These are phyloP conservation scores for Rhingia campestris DNA, from an alignment of 2,888 invertebrate species.

Conservation along the genomic window DNA sequence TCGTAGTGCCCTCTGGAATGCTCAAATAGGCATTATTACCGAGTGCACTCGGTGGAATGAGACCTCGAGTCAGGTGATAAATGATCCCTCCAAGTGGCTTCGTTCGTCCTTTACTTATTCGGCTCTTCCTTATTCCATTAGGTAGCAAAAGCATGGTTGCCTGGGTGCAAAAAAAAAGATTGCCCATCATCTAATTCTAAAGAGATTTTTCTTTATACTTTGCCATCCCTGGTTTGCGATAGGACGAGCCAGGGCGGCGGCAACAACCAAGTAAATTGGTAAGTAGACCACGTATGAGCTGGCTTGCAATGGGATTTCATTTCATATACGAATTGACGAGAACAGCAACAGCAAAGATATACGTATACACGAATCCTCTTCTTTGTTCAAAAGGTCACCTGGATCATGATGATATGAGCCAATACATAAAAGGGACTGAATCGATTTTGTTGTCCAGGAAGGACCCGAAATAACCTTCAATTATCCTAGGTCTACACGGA, in stretches of 20 bases:
- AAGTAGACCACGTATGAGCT: constrained; percentile 1
- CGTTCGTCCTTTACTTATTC: not conserved
- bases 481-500: constrained; percentile 17
- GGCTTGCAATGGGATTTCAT: constrained; percentile 9
- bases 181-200: constrained; percentile 47
- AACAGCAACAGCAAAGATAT: not conserved
- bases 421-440: not conserved
- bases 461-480: constrained; percentile 26
- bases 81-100: constrained; percentile 37
- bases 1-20: not conserved
- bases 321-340: not conserved
- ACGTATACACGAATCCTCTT: no score
- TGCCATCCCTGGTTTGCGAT: not conserved
- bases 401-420: constrained; percentile 2
- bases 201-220: constrained; percentile 13
- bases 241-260: not conserved
- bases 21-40: not conserved
- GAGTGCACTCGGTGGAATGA: not conserved
- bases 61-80: constrained; percentile 53
- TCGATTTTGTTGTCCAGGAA: constrained; percentile 22
- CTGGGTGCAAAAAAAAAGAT: constrained; percentile 16
- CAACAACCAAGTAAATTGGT: constrained; percentile 5
- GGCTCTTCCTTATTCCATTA: constrained; percentile 18
- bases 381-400: constrained; percentile 21
- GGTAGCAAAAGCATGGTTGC: constrained; percentile 8